Conservation (phyloP, 2,888 invertebrate genomes). For the Drosophila subsilvestris region DNA sequence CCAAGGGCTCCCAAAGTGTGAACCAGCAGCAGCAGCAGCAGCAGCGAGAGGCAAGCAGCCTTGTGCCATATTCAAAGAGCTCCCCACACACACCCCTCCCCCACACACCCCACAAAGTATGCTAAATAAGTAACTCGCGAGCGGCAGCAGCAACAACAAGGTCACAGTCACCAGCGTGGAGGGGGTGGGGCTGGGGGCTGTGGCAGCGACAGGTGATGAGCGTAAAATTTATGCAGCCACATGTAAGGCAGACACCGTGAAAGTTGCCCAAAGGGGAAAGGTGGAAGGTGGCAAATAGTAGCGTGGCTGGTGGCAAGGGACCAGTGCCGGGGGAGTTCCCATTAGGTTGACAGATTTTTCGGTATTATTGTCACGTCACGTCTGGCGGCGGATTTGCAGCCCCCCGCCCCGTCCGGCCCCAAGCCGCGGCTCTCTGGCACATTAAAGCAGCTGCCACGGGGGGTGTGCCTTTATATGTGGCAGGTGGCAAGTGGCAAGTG, state of each 20-base stretch:
- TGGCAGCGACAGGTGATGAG: constrained; percentile 70
- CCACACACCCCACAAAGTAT: constrained; percentile 44
- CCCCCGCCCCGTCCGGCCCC: too few species aligned
- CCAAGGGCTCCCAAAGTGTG: constrained; percentile 48
- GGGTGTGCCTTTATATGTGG: background rate
- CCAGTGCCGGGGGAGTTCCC: constrained; percentile 22
- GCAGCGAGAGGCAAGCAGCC: constrained; percentile 22
- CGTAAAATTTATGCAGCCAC: constrained; percentile 79
- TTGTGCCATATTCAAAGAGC: constrained; percentile 46
- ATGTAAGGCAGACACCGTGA: constrained; percentile 64
- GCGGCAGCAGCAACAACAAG: constrained; percentile 60
- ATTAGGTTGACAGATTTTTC: constrained; percentile 55
- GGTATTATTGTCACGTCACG: constrained; percentile 78
- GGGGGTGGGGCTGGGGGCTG: constrained; percentile 5
- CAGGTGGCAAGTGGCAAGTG: background rate
- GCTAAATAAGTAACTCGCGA: constrained; percentile 72
- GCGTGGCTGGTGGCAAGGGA: background rate
- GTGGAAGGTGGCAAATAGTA: background rate
- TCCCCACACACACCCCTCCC: constrained; percentile 23
- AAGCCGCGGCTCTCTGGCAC: constrained; percentile 3
- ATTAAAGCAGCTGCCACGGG: constrained; percentile 46
- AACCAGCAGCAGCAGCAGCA: constrained; percentile 12
- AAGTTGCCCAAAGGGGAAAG: constrained; percentile 54
- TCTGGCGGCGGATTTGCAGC: constrained; percentile 58
- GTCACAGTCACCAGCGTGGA: constrained; percentile 42